phyloP scores from a whole-genome alignment of 2,888 invertebrate genomes.

The Copidosoma aretas region DNA sequence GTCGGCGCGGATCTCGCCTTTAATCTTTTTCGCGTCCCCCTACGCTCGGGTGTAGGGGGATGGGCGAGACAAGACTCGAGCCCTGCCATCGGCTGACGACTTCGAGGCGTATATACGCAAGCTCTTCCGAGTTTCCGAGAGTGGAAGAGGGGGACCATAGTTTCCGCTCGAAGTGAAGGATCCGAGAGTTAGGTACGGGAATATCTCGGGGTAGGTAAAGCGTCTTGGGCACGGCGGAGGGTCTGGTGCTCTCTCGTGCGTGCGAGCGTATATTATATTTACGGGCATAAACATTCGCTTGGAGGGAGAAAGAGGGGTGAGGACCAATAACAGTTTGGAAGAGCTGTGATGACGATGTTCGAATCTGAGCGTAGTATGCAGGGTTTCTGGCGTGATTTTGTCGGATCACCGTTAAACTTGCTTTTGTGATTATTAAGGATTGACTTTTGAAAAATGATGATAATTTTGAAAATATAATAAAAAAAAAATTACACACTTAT shows the following conservation, averaged over 20 bases:
- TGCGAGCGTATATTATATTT: background rate
- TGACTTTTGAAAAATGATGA: too few species aligned
- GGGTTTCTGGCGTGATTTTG: too few species aligned
- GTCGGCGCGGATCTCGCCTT: conserved; percentile 19
- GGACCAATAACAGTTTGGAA: background rate
- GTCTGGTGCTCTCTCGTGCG: background rate
- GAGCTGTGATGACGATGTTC: background rate
- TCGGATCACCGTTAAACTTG: background rate
- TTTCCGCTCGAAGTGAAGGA: conserved; percentile 13
- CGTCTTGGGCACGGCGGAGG: conserved; percentile 13
- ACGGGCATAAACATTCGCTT: conserved; percentile 7
- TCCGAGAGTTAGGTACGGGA: background rate
- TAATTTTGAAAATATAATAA: too few species aligned
- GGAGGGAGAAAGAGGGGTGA: background rate
- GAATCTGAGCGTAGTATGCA: background rate
- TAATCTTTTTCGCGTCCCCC: conserved; percentile 20
- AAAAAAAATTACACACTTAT: too few species aligned
- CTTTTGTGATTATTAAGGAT: too few species aligned
- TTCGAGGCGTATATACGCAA: conserved; percentile 11
- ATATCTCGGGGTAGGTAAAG: background rate
- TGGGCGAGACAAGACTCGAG: background rate
- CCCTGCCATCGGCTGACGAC: background rate
- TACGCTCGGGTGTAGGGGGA: background rate
- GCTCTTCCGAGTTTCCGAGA: conserved; percentile 14
- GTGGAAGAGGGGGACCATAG: conserved; percentile 6